Percentiles rank a stretch among this genome's conserved stretches.
These are phyloP conservation scores for Tor tambroides DNA, from an alignment of 2,113 vertebrate species.

Conservation along the genomic window DNA sequence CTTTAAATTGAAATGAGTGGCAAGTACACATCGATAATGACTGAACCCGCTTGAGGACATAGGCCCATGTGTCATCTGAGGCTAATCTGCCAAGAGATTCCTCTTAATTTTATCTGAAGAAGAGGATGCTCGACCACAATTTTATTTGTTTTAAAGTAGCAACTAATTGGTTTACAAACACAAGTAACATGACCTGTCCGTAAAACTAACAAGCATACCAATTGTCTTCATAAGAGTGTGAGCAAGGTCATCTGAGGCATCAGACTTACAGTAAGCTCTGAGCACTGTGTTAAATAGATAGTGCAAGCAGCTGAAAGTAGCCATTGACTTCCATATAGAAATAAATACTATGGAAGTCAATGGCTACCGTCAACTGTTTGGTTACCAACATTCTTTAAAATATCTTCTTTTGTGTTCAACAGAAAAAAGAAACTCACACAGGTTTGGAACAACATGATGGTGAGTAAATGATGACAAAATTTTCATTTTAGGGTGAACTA, in stretches of 20 bases:
- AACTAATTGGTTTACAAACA: neutral
- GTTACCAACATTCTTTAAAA: no score
- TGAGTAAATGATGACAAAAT: no score
- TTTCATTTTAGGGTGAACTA: no score
- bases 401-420: no score
- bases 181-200: neutral
- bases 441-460: no score
- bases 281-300: neutral
- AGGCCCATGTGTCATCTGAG: neutral
- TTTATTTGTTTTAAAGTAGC: neutral
- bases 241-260: constrained; percentile 5
- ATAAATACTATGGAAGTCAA: no score
- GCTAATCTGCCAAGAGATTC: neutral
- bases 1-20: neutral
- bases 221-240: neutral
- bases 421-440: no score
- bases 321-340: no score
- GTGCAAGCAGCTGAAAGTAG: no score
- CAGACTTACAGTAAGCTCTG: neutral
- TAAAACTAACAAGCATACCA: neutral
- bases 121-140: neutral
- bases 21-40: neutral
- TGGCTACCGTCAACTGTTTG: no score
- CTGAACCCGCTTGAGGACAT: neutral
- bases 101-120: neutral